Percentiles rank a stretch among this genome's conserved stretches.
Evolutionary conservation across 2,797 vertebrate genomes (phyloP).

Genomic region (Paedocypris micromegethes): DNA sequence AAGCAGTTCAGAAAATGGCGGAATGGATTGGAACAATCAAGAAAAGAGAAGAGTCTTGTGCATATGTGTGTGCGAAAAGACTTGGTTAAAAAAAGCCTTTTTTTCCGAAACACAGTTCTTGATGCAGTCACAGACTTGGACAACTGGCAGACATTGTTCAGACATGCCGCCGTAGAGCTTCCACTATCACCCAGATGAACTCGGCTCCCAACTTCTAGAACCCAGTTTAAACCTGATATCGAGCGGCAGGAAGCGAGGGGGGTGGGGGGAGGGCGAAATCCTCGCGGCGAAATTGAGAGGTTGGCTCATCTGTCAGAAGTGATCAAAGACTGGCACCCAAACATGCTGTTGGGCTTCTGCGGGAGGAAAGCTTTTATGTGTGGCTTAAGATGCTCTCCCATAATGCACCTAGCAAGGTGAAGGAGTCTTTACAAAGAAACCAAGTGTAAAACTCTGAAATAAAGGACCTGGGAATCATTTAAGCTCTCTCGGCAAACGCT

Average conservation of each 20-base stretch:
- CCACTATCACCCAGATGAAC: constrained; percentile 30
- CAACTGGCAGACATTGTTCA: constrained; percentile 7
- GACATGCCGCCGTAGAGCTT: constrained; percentile 7
- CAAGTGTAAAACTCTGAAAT: constrained; percentile 12
- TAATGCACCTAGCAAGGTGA: constrained; percentile 35
- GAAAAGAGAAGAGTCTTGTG: too few relatives aligned
- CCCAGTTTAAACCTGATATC: constrained; percentile 48
- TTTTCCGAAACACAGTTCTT: too few relatives aligned
- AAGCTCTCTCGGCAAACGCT: constrained; percentile 12
- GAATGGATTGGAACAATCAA: too few relatives aligned
- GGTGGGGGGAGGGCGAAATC: constrained; percentile 30
- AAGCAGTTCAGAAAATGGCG: too few relatives aligned
- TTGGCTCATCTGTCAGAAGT: constrained; percentile 50
- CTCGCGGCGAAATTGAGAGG: constrained; percentile 49
- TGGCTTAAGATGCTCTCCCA: constrained; percentile 41
- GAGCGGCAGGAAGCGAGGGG: constrained; percentile 37
- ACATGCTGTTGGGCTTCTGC: constrained; percentile 46
- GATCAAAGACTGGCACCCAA: constrained; percentile 47
- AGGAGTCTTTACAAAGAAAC: constrained; percentile 14
- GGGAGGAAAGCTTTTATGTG: constrained; percentile 46
- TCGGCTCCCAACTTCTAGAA: constrained; percentile 39
- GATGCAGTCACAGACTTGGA: neutral
- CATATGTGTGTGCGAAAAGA: too few relatives aligned
- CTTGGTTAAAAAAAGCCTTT: too few relatives aligned
- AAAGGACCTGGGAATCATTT: constrained; percentile 9